phyloP scores from a whole-genome alignment of 2,113 vertebrate species.

The Tympanuchus pallidicinctus region DNA sequence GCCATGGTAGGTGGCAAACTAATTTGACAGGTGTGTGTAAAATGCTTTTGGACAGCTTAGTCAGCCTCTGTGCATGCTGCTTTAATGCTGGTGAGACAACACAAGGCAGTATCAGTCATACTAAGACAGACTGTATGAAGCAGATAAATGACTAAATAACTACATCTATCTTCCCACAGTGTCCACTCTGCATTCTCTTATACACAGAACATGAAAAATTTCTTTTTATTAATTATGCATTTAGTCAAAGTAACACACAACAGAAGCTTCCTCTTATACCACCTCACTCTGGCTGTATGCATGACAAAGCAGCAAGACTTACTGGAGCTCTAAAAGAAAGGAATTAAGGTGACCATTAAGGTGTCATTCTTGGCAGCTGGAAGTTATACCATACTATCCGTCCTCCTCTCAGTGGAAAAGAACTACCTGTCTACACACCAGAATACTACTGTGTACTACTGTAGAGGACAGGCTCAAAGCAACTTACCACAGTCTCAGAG shows the following conservation, averaged over 20 bases:
- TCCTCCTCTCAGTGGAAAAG: neutral
- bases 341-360: neutral
- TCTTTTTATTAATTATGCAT: neutral
- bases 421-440: neutral
- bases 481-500: neutral
- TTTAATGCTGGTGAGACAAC: neutral
- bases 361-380: neutral
- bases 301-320: neutral
- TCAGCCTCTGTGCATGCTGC: neutral
- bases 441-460: neutral
- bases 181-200: neutral
- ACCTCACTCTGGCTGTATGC: fast-evolving
- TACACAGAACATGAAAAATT: neutral
- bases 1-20: neutral
- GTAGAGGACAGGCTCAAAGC: neutral
- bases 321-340: neutral
- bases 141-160: constrained; percentile 11
- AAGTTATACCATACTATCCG: neutral
- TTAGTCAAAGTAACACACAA: neutral
- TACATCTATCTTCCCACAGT: neutral
- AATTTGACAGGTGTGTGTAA: neutral
- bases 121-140: neutral
- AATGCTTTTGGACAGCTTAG: neutral
- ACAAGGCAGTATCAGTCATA: neutral
- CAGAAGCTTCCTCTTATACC: neutral